phyloP scores from a whole-genome alignment of 23 tunicate genomes.

The Halocynthia roretzi region DNA sequence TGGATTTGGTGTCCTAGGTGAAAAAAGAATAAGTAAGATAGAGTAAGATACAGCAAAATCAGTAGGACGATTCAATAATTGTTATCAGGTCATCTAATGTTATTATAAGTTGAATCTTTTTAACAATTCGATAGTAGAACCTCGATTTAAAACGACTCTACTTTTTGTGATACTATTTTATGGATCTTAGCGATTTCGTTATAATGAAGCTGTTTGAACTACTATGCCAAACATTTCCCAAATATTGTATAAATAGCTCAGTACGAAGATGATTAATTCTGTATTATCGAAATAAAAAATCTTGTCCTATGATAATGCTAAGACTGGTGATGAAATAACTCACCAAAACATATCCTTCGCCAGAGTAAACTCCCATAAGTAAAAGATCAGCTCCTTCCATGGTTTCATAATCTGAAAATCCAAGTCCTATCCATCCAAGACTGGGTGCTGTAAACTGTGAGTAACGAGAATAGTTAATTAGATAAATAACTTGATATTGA shows the following conservation, averaged over 20 bases:
- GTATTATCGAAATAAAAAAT: no score
- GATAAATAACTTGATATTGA: no score
- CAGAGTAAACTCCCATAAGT: background rate
- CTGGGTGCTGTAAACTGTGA: conserved; percentile 7
- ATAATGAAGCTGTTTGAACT: no score
- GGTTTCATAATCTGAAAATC: background rate
- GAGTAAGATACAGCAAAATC: background rate
- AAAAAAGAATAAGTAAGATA: no score
- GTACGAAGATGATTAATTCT: no score
- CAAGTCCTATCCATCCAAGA: conserved; percentile 15
- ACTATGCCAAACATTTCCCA: no score
- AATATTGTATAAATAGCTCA: no score
- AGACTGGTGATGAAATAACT: background rate
- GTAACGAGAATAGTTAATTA: no score
- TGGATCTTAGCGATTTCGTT: no score
- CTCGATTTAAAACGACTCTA: no score
- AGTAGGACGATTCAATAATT: background rate
- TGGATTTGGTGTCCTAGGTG: conserved; percentile 2
- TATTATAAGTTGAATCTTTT: background rate
- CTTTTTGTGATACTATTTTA: background rate
- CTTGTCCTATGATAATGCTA: background rate
- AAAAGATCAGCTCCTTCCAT: conserved; percentile 20
- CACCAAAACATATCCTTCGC: background rate
- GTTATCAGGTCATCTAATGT: background rate
- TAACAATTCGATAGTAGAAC: no score